Evolutionary conservation across 2,888 invertebrate genomes (phyloP), one percentile per base, ranked within the genome.

Genomic region (Deladenus siricidicola): DNA sequence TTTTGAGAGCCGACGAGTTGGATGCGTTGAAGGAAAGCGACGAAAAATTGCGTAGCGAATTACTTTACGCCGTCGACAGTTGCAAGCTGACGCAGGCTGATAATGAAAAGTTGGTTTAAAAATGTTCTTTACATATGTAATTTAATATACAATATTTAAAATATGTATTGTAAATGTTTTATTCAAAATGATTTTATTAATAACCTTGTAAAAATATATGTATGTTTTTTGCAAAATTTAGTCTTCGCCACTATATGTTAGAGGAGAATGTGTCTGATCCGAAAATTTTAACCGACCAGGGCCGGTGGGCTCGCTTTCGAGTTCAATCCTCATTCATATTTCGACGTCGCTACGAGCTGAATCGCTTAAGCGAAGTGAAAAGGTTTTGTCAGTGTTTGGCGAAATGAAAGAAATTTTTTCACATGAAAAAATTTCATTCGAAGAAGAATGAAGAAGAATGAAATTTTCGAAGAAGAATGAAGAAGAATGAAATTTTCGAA

Each of bases 281-380:
- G 21, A n/a, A 30, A n/a, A 29, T 24, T 30, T 21, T 63, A 34
- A 24, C 56, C 53, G 43, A 45, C 43, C 10, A 43, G 24, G 23
- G 26, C 23, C 28, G 28, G n/a, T 49, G 50, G 62, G 48, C 52
- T 54, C 53, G 47, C 19, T 65, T 64, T 52, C 54, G 65, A 21
- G 53, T 47, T 6, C 21, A 51, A 10, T 65, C 65, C 29, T 52
- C 63, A 2, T 43, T 65, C 23, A 30, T 68, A 42, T 57, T 64
- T 30, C 48, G 68, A 28, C 48, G 56, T 10, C 39, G 63, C 26
- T 19, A 43, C 24, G 63, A 61, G 26, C 39, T 56, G 42, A 68
- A 67, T 28, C 19, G 24, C 26, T 45, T 30, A 8, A 52, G 53
- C 28, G 60, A 64, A 24, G 61, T 49, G 24, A 51, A 68, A 58